Evolutionary conservation across 2,797 vertebrate species (phyloP).

Genomic region (Hafferia zeledoni): DNA sequence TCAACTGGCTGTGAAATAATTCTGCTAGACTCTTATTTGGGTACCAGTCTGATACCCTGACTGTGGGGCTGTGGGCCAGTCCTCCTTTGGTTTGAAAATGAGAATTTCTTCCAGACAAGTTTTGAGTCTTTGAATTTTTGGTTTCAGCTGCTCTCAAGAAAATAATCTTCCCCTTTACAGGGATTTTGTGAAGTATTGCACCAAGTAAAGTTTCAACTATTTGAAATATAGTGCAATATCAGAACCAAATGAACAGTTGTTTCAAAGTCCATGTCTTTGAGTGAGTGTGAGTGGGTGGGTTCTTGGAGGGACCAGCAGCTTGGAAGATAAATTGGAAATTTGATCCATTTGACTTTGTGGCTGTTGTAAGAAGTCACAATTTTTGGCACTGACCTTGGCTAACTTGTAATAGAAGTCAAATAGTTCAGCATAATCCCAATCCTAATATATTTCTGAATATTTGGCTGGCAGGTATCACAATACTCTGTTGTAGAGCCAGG

Average conservation of each 20-base stretch:
- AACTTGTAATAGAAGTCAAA: background rate
- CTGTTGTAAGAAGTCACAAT: background rate
- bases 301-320: background rate
- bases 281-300: background rate
- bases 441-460: background rate
- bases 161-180: background rate
- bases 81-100: background rate
- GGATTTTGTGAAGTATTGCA: background rate
- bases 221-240: background rate
- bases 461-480: background rate
- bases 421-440: background rate
- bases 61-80: background rate
- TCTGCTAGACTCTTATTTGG: background rate
- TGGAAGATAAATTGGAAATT: background rate
- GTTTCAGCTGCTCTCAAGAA: background rate
- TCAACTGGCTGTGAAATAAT: background rate
- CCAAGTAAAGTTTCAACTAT: background rate
- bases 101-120: background rate
- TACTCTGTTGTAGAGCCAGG: background rate
- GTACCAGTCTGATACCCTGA: background rate
- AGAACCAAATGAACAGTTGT: background rate
- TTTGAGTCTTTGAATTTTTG: background rate
- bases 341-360: background rate
- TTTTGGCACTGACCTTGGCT: background rate
- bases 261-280: accelerated